phyloP scores from a whole-genome alignment of 2,888 invertebrate species.

The Diachrysia chrysitis region DNA sequence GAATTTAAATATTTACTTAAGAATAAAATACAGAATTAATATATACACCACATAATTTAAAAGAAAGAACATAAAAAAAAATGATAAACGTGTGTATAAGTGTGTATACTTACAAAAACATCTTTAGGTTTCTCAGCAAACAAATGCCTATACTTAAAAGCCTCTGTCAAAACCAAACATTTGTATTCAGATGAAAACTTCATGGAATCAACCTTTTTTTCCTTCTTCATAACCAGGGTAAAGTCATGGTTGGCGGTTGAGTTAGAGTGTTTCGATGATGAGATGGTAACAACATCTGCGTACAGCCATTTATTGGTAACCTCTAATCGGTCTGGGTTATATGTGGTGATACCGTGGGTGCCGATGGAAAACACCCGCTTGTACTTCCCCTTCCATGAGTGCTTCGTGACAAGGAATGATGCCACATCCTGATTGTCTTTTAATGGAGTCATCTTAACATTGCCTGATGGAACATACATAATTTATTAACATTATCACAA shows the following conservation, averaged over 20 bases:
- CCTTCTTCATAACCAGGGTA: conserved; percentile 95
- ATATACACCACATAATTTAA: neutral
- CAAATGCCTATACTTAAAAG: conserved; percentile 93
- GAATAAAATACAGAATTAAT: neutral
- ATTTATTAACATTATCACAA: no score
- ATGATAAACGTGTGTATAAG: neutral
- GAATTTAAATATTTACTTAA: neutral
- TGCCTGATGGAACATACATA: conserved; percentile 71
- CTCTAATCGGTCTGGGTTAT: conserved; percentile 92
- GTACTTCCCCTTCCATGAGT: conserved; percentile 99
- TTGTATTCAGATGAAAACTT: conserved; percentile 98
- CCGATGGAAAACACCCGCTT: conserved; percentile 99
- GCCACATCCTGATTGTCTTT: conserved; percentile 98
- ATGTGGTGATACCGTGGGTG: conserved; percentile 98
- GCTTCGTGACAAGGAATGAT: conserved; percentile 99
- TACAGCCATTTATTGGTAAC: conserved; percentile 97
- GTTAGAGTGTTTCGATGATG: conserved; percentile 90
- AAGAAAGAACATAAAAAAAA: neutral
- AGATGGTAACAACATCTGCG: conserved; percentile 93
- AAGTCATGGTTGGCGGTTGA: conserved; percentile 91
- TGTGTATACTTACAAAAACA: conserved; percentile 91
- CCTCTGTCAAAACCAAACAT: conserved; percentile 97
- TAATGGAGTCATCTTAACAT: conserved; percentile 93
- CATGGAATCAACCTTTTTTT: conserved; percentile 97
- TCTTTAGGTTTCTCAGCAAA: conserved; percentile 95